Evolutionary conservation across 1,140 invertebrate genomes (phyloP).

Genomic region (Radopholus similis): DNA sequence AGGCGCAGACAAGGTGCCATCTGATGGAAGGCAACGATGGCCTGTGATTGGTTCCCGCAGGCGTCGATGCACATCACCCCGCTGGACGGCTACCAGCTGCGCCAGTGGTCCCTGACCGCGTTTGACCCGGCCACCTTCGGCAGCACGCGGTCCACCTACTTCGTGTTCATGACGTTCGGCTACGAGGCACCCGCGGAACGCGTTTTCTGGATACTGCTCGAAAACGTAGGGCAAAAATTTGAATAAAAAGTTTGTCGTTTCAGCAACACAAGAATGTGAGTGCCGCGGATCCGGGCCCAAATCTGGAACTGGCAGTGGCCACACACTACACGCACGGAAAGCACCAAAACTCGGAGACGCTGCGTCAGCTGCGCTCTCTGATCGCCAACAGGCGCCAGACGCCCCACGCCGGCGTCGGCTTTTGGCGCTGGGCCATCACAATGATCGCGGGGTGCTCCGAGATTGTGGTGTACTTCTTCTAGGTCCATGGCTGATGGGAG

Average conservation of each 20-base stretch:
- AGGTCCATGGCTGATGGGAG: background rate
- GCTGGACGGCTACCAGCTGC: constrained; percentile 46
- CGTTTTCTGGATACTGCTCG: constrained; percentile 53
- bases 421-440: constrained; percentile 52
- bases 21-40: too few relatives aligned
- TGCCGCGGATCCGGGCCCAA: constrained; percentile 27
- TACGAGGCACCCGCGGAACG: constrained; percentile 43
- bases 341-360: constrained; percentile 52
- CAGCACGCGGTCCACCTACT: constrained; percentile 45
- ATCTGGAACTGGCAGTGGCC: constrained; percentile 53
- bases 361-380: constrained; percentile 45
- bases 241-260: constrained; percentile 3
- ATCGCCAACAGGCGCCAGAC: constrained; percentile 45
- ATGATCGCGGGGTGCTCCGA: constrained; percentile 22
- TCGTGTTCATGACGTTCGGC: constrained; percentile 58
- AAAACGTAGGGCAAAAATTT: constrained; percentile 36
- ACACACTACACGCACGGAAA: constrained; percentile 56
- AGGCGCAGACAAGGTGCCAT: constrained; percentile 42
- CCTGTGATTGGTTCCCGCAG: too few relatives aligned
- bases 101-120: constrained; percentile 52
- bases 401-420: constrained; percentile 55
- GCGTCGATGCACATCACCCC: constrained; percentile 57
- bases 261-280: constrained; percentile 26
- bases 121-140: constrained; percentile 45
- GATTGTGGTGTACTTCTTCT: constrained; percentile 22